Base-by-base conservation (phyloP, 2,888 invertebrate species). In the Autographa pulchrina region DNA sequence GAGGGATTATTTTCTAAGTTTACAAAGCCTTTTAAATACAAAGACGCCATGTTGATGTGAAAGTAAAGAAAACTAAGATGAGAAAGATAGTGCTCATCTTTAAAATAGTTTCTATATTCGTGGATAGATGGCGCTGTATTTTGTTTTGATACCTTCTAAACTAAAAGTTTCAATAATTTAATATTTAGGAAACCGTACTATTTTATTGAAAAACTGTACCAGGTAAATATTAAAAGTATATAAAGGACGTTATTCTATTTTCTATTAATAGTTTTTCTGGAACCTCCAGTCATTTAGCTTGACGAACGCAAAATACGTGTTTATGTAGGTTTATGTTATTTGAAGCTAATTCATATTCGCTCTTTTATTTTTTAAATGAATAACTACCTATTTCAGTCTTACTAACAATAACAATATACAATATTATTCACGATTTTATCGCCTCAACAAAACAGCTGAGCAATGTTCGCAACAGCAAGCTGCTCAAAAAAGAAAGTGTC, bases 51-150 rank as follows among this genome's bases (percentile, higher is more conserved):
- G 5, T 8, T 2, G 0, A 41, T 32, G 69, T 64, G 83, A 80
- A 74, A 71, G 70, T 71, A 31, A 11, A 20, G 0, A 25, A 59
- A 77, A 81, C 83, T 80, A 82, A 66, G 11, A 66, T 63, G 75
- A 54, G 63, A 62, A 65, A 62, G 65, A 54, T 58, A n/a, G 43
- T 58, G n/a, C 38, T 64, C 38, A 38, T 61, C 56, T 67, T 16
- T 25, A 31, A 48, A 4, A 3, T 9, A 74, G 62, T 83, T 80
- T 62, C 35, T 14, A 20, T 43, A 16, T 4, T 25, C 0, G 5
- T 0, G 8, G 11, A 52, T 31, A 81, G 81, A 80, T 82, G 83
- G 76, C 66, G 68, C 43, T 78, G 9, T 56, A 56, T 11, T 56
- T 16, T 13, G 54, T 13, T 56, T 20, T 3, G 54, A 0, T 54